Evolutionary conservation across 2,888 invertebrate species (phyloP).

Genomic region (Strigamia crassipes): DNA sequence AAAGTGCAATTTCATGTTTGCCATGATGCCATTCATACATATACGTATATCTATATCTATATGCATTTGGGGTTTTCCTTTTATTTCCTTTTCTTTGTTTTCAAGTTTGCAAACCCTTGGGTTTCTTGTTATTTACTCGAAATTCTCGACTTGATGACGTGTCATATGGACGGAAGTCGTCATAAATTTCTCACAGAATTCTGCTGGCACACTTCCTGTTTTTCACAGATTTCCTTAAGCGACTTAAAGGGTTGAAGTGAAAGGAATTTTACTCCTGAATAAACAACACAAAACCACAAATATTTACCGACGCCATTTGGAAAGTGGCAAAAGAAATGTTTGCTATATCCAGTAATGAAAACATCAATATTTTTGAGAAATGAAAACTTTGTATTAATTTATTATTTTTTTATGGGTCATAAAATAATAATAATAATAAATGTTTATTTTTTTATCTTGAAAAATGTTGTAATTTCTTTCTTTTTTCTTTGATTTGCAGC

Average conservation of each 20-base stretch:
- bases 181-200: neutral
- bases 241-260: neutral
- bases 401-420: too few relatives aligned
- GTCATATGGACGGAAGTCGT: neutral
- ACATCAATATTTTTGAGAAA: neutral
- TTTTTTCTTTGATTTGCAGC: constrained; percentile 65
- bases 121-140: neutral
- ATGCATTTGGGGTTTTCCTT: neutral
- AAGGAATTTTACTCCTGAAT: neutral
- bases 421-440: too few relatives aligned
- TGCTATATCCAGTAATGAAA: neutral
- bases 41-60: neutral
- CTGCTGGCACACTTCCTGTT: neutral
- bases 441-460: neutral
- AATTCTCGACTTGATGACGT: neutral
- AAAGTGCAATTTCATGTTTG: constrained; percentile 8
- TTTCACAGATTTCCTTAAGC: neutral
- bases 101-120: neutral
- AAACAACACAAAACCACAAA: neutral
- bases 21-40: too few relatives aligned
- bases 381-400: neutral
- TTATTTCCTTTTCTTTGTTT: neutral
- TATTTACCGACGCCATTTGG: neutral
- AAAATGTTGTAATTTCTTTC: neutral
- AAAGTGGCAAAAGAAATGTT: neutral